These are phyloP conservation scores for Arion vulgaris DNA, from an alignment of 1,140 invertebrate genomes.

Conservation along the genomic window DNA sequence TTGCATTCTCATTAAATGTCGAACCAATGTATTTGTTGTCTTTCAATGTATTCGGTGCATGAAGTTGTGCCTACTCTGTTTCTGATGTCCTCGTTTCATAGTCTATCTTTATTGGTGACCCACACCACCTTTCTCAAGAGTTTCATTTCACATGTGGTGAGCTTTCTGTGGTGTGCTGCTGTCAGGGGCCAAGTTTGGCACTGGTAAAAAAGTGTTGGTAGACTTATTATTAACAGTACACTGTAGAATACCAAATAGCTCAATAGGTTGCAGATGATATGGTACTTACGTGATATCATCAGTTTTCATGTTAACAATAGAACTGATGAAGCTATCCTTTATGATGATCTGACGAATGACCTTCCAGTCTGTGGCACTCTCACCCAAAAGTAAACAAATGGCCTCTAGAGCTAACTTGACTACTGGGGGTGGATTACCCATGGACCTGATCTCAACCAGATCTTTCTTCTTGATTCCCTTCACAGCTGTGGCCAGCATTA, in stretches of 20 bases:
- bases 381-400: slow-evolving; percentile 97
- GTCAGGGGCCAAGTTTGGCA: too few relatives aligned
- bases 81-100: too few relatives aligned
- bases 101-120: too few relatives aligned
- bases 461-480: slow-evolving; percentile 99
- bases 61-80: too few relatives aligned
- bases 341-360: slow-evolving; percentile 96
- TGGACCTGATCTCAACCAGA: slow-evolving; percentile 97
- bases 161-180: too few relatives aligned
- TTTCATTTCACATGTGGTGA: too few relatives aligned
- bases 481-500: slow-evolving; percentile 82
- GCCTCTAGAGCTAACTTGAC: slow-evolving; percentile 99
- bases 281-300: slow-evolving; percentile 93
- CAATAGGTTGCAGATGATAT: background rate
- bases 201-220: too few relatives aligned
- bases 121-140: too few relatives aligned
- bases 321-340: slow-evolving; percentile 99
- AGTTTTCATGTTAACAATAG: slow-evolving; percentile 98
- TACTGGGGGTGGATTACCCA: slow-evolving; percentile 97
- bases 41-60: too few relatives aligned
- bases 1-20: too few relatives aligned
- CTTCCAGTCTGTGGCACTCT: slow-evolving; percentile 98
- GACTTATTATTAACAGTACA: too few relatives aligned
- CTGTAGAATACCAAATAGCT: background rate
- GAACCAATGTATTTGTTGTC: too few relatives aligned